Percentiles rank a stretch among this genome's conserved stretches.
Evolutionary conservation across 2,797 vertebrate species (phyloP).

Genomic region (Brachymystax lenok): DNA sequence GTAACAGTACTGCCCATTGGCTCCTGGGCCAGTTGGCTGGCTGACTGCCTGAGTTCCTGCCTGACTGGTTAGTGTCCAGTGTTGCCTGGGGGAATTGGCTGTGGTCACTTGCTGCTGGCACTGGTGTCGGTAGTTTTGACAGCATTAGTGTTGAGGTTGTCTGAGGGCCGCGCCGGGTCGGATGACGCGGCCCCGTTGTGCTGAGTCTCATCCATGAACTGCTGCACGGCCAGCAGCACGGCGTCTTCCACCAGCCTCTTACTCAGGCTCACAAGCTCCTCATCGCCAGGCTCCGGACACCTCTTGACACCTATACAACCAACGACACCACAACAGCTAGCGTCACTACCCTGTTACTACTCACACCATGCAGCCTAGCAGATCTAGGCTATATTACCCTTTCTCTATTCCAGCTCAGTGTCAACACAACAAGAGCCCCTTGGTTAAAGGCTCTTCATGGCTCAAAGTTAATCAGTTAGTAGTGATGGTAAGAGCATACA

Average conservation of each 20-base stretch:
- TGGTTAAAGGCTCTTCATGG: no score
- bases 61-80: conserved; percentile 24
- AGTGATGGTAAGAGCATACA: not conserved
- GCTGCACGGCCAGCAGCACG: conserved; percentile 91
- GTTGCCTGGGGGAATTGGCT: conserved; percentile 31
- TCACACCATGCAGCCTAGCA: not conserved
- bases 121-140: conserved; percentile 25
- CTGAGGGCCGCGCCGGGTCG: conserved; percentile 67
- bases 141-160: conserved; percentile 58
- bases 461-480: not conserved
- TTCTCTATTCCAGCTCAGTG: not conserved
- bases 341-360: not conserved
- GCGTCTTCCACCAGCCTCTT: conserved; percentile 94
- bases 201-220: conserved; percentile 93
- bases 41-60: conserved; percentile 22
- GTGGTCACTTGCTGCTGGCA: conserved; percentile 67
- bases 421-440: no score
- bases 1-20: no score
- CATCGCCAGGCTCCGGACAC: conserved; percentile 86
- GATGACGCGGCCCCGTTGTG: conserved; percentile 83
- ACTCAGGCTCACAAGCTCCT: conserved; percentile 94
- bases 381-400: not conserved
- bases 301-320: conserved; percentile 85
- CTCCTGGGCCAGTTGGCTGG: conserved; percentile 26
- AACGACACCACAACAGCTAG: conserved; percentile 53